Evolutionary conservation across 37 sponge, comb jelly and placozoan genomes (phyloP).

Genomic region (Tethya wilhelma): DNA sequence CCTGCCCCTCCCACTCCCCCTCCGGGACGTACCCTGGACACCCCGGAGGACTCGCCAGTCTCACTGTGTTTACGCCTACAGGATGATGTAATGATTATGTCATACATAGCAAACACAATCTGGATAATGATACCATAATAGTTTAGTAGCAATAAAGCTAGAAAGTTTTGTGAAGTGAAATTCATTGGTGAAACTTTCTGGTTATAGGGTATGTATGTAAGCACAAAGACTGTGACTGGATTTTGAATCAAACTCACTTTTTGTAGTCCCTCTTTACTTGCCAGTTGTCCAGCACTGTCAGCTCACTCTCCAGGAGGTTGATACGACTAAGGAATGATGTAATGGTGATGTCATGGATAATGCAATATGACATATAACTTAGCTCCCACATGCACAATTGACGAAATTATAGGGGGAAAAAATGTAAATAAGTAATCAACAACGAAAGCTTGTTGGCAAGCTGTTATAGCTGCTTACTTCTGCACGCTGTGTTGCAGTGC

Average conservation of each 20-base stretch:
- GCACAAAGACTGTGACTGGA: neutral
- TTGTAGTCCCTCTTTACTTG: slow-evolving; percentile 64
- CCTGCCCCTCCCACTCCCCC: too few relatives aligned
- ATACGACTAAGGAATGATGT: slow-evolving; percentile 56
- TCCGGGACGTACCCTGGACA: neutral
- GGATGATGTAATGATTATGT: too few relatives aligned
- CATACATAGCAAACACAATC: too few relatives aligned
- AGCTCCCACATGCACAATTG: neutral
- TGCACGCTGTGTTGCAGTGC: slow-evolving; percentile 39
- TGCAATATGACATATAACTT: neutral
- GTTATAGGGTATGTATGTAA: neutral
- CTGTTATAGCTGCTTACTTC: slow-evolving; percentile 7
- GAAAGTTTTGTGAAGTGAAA: neutral
- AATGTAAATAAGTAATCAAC: neutral
- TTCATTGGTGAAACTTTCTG: neutral
- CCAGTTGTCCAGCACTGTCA: slow-evolving; percentile 59
- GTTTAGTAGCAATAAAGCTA: too few relatives aligned
- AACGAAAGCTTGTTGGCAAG: neutral
- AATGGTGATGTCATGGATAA: neutral
- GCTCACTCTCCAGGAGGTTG: slow-evolving; percentile 59
- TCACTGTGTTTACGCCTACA: slow-evolving; percentile 50
- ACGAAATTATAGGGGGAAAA: neutral
- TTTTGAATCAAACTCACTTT: too few relatives aligned
- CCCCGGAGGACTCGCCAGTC: neutral
- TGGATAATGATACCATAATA: too few relatives aligned